Conservation (phyloP, 2,113 vertebrate species). For the Peromyscus californicus region DNA sequence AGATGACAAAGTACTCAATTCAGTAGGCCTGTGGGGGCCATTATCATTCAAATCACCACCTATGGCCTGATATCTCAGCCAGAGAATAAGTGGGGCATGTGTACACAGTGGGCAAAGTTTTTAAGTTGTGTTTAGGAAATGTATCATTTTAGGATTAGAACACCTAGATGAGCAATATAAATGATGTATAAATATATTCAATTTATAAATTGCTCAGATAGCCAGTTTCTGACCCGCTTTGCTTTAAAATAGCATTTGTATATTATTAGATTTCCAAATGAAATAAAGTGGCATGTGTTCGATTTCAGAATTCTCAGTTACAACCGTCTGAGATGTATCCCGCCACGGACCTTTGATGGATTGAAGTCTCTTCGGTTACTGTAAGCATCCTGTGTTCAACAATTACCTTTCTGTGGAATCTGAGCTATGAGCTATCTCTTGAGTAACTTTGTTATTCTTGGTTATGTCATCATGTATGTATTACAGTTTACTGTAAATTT, state of each 20-base stretch:
- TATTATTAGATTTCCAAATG: neutral
- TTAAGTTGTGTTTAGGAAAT: neutral
- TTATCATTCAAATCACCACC: neutral
- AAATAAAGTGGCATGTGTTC: slow-evolving; percentile 68
- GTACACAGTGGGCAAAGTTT: neutral
- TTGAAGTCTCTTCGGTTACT: slow-evolving; percentile 94
- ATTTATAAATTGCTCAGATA: slow-evolving; percentile 69
- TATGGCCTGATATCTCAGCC: neutral
- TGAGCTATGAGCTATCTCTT: neutral
- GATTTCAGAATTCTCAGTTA: slow-evolving; percentile 96
- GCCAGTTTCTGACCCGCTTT: slow-evolving; percentile 56
- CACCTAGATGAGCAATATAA: neutral
- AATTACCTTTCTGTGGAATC: neutral
- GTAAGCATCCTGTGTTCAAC: slow-evolving; percentile 89
- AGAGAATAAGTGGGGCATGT: fast-evolving
- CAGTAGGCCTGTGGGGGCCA: no score
- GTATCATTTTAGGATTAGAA: neutral
- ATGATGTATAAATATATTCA: slow-evolving; percentile 28
- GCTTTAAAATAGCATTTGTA: slow-evolving; percentile 57
- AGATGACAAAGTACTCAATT: neutral
- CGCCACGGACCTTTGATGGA: slow-evolving; percentile 94
- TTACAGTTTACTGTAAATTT: neutral
- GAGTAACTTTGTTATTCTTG: neutral
- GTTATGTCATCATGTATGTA: neutral
- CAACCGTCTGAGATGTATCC: slow-evolving; percentile 96